Base-by-base conservation (phyloP, 2,888 invertebrate genomes). In the Dicycla oo region DNA sequence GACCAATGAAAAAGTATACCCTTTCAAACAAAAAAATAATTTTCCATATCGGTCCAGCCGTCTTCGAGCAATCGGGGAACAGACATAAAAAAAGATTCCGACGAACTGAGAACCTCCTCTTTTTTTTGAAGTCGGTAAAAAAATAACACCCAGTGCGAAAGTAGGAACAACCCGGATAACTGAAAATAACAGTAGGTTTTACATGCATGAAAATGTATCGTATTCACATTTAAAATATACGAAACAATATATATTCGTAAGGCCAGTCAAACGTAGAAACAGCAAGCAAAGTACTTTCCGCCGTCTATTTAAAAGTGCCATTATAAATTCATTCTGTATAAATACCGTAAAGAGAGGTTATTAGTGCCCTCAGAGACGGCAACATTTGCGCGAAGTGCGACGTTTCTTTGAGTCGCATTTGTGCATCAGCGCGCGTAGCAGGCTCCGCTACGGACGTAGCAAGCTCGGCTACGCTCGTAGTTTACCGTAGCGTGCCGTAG, bases 391-490 rank as follows among this genome's bases (percentile, higher is more conserved):
- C 65, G 38, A 58, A 65, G 69, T 68, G 54, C 61, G 61, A 83
- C 69, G 69, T 69, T 73, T 80, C 53, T 80, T 78, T 67, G 69
- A 69, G 58, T 74, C 63, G 75, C 66, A 66, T 80, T 82, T 75
- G 85, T 79, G 75, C 85, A 82, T 68, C 80, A 82, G 85, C 62
- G 80, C 85, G 68, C 74, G 67, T 67, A 80, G 65, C 79, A 40
- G 49, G 30, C 54, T n/a, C 3, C 54, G 30, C 30, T 62, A 34
- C n/a, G 54, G n/a, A 30, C 74, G 58, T 75, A 43, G 30, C 77
- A 70, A 67, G 85, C 80, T 75, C 51, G 47, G 74, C 62, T 80
- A 65, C 81, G 49, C 69, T 70, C 72, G 86, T 76, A 80, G 84
- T 74, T 75, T 68, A 76, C 61, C 73, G 70, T 75, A 73, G 75